Base-by-base conservation (phyloP, 2,797 vertebrate species). In the Chrysocyon brachyurus region DNA sequence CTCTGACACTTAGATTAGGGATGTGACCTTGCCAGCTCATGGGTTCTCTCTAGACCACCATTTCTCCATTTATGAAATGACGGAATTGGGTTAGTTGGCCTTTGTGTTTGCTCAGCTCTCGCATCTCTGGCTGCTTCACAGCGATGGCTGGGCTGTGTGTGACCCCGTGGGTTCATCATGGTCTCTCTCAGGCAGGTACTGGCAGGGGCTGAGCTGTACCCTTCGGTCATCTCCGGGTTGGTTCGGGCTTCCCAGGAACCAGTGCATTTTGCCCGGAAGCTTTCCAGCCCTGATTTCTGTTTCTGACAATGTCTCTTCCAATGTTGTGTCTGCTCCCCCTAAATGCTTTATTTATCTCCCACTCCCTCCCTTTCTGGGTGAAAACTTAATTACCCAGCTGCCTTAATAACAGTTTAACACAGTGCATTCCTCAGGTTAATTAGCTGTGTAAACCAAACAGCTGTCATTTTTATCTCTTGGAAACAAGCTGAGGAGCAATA, bases 401-500 rank as follows among this genome's bases (percentile, higher is more conserved):
- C 84, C 93, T 93, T 94, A 89, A 93, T 97, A 86, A 91, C 79
- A 96, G 75, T 24, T 87, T 93, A 79, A 56, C 52, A 49, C 61
- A 90, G 84, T 52, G 56, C 90, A 66, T 96, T 79, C 87, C 72
- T 83, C 57, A 89, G 63, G 87, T 96, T 91, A 95, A 97, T 96
- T 91, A 96, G 59, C 93, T 89, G 78, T 96, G 82, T 64, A 92
- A 94, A 92, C 57, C 56, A 46, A 94, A 70, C 75, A 97, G 87
- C 97, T 97, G 95, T 93, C 85, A 73, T 86, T 96, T 97, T 96
- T 83, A 61, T 93, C 83, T 86, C 93, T 77, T 86, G 66, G 57
- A 91, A 92, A 49, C 57, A 83, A 79, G 77, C 54, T 57, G 52
- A 82, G 52, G 91, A 63, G 46, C 57, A n/a, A 46, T 57, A 92